Evolutionary conservation across 53 echinoderm and acorn worm genomes (phyloP), one percentile per base, ranked within the genome.

Genomic region (Echinometra lucunter): DNA sequence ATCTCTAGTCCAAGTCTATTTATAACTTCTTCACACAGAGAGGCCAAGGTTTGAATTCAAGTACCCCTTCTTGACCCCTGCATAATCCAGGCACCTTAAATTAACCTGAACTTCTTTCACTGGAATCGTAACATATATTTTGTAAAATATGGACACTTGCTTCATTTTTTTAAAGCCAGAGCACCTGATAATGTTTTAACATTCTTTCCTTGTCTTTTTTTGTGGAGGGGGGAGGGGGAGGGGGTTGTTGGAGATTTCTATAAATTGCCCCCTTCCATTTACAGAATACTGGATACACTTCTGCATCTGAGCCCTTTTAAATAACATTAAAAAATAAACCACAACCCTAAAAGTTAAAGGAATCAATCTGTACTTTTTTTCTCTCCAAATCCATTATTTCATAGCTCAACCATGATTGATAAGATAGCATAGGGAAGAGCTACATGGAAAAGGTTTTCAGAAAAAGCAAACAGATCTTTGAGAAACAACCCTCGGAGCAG

Each of bases 81-180:
- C 19, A 78, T 78, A 78, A 78, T 78, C 38, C 38, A 69, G 69
- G 69, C 69, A 69, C 69, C 69, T 69, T 69, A n/a, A n/a, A 69
- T 69, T 32, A 69, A 69, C 69, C 69, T 32, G 34, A 9, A 15
- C 69, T 69, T 30, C 69, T 69, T 5, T 32, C 69, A 1, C 32
- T 34, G 34, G 32, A 69, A 32, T 69, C 12, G 69, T 8, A 69
- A 69, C 13, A 32, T 69, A 0, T 34, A 25, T 63, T 60, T 21
- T 13, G 2, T n/a, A n/a, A n/a, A n/a, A n/a, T n/a, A n/a, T n/a
- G n/a, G n/a, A n/a, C n/a, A n/a, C n/a, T n/a, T n/a, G n/a, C n/a
- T n/a, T n/a, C n/a, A n/a, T n/a, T n/a, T n/a, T n/a, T n/a, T n/a
- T n/a, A n/a, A n/a, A n/a, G n/a, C n/a, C n/a, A n/a, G n/a, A n/a